Percentiles rank a stretch among this genome's conserved stretches.
These are phyloP conservation scores for Poeciliopsis infans DNA, from an alignment of 2,797 vertebrate genomes.

Conservation along the genomic window DNA sequence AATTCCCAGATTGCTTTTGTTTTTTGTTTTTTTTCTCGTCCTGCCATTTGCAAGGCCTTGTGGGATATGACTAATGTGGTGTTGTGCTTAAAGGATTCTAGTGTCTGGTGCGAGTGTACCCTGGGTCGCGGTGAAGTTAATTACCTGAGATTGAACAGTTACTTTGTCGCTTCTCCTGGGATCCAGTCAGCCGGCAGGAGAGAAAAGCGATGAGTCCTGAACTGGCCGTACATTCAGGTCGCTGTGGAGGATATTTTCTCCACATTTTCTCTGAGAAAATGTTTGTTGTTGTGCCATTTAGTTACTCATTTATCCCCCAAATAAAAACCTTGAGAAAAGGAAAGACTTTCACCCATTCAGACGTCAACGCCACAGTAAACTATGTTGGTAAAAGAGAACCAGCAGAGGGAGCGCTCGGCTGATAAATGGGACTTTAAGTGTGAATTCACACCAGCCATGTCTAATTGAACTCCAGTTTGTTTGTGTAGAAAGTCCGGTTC, in stretches of 20 bases:
- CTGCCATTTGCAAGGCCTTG: constrained; percentile 68
- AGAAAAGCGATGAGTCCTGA: constrained; percentile 59
- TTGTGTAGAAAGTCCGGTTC: too few species aligned
- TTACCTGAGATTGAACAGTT: constrained; percentile 80
- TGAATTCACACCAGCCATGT: too few species aligned
- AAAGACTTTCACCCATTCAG: background rate
- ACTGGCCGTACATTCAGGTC: constrained; percentile 67
- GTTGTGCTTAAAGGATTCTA: constrained; percentile 78
- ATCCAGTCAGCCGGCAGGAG: constrained; percentile 55
- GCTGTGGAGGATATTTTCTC: constrained; percentile 32
- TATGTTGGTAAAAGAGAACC: background rate
- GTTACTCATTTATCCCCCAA: background rate
- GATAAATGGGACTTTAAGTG: background rate
- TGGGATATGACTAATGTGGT: constrained; percentile 76
- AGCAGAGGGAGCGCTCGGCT: background rate
- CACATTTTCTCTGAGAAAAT: background rate
- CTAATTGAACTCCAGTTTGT: too few species aligned
- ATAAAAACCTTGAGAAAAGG: background rate
- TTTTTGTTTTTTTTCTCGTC: constrained; percentile 36
- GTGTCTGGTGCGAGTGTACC: constrained; percentile 71
- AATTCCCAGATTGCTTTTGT: constrained; percentile 56
- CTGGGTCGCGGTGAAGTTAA: constrained; percentile 77
- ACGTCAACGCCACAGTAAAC: background rate
- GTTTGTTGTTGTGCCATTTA: background rate
- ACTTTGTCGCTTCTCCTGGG: constrained; percentile 66